Conservation (phyloP, 2,113 vertebrate genomes). For the Aramus guarauna region DNA sequence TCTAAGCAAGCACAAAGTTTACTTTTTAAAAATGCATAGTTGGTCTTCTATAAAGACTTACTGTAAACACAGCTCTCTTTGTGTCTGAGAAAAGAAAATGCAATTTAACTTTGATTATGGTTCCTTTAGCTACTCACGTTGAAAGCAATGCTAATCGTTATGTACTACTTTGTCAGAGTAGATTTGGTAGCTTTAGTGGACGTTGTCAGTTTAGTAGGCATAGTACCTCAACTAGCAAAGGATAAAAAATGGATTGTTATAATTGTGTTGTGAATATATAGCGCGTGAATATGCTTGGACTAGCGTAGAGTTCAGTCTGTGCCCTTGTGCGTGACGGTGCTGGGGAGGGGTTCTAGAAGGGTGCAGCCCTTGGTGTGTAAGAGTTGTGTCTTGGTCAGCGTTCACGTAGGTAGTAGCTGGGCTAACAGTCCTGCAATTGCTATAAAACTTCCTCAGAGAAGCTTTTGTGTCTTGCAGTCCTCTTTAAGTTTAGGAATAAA, state of each 20-base stretch:
- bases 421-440: neutral
- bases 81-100: neutral
- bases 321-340: neutral
- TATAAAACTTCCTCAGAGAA: neutral
- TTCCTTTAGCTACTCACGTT: neutral
- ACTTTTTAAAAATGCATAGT: neutral
- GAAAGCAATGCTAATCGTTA: neutral
- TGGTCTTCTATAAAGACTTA: neutral
- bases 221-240: fast-evolving
- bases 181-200: neutral
- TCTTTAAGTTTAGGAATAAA: neutral
- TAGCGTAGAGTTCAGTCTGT: neutral
- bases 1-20: neutral
- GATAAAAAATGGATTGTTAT: neutral
- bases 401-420: neutral
- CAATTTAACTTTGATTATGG: neutral
- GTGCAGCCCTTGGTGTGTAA: fast-evolving
- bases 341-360: neutral
- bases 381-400: neutral
- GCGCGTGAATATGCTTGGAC: neutral
- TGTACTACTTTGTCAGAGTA: neutral
- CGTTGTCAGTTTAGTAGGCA: neutral
- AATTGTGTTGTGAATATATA: neutral
- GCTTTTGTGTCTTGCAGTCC: neutral
- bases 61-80: neutral